Evolutionary conservation across 1,140 invertebrate genomes (phyloP).

Genomic region (Formica exsecta): DNA sequence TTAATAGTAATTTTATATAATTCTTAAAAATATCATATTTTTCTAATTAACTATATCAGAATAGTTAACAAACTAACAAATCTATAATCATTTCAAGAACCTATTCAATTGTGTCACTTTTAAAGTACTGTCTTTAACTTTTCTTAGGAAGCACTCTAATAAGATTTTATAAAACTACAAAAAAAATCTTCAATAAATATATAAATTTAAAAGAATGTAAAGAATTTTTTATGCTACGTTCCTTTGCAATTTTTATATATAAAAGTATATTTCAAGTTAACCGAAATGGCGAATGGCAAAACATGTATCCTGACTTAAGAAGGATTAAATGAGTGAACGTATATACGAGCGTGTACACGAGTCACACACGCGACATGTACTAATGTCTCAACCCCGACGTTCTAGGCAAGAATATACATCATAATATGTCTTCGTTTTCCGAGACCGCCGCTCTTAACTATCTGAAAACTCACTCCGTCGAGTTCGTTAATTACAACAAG

Average conservation of each 20-base stretch:
- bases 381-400: constrained; percentile 65
- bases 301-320: constrained; percentile 41
- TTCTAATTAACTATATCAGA: neutral
- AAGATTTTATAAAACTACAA: neutral
- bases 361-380: constrained; percentile 51
- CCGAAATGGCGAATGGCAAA: neutral
- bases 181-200: neutral
- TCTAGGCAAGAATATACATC: constrained; percentile 92
- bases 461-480: constrained; percentile 91
- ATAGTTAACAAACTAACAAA: neutral
- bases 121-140: neutral
- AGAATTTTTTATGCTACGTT: neutral
- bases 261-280: constrained; percentile 13
- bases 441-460: constrained; percentile 92
- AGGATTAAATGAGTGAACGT: constrained; percentile 59
- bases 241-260: neutral
- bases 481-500: constrained; percentile 93
- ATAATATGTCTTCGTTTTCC: constrained; percentile 95
- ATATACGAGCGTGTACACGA: constrained; percentile 13
- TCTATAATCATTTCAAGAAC: neutral
- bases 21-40: no score
- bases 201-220: neutral
- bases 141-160: neutral
- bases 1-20: no score
- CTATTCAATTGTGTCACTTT: neutral